phyloP scores from a whole-genome alignment of 2,888 invertebrate genomes.

The Ormia ochracea region DNA sequence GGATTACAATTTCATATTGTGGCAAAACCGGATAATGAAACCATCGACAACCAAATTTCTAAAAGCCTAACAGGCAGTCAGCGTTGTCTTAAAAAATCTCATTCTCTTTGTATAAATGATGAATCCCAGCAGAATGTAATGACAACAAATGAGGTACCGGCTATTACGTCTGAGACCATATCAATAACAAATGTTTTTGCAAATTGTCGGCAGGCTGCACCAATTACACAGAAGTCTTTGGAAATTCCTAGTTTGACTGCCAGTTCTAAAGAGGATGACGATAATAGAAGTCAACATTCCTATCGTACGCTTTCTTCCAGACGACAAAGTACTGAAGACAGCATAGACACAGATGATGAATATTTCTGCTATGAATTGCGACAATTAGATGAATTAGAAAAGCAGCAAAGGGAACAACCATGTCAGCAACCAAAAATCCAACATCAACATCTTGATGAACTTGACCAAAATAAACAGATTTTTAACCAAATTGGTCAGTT shows the following conservation, averaged over 20 bases:
- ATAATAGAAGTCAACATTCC: slow-evolving; percentile 90
- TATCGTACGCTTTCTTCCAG: slow-evolving; percentile 91
- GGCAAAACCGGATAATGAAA: neutral
- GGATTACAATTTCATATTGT: neutral
- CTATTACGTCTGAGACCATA: neutral
- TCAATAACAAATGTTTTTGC: neutral
- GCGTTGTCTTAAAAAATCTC: neutral
- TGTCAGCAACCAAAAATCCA: neutral
- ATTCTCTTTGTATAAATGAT: slow-evolving; percentile 18
- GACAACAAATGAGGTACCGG: neutral
- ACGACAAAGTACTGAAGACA: slow-evolving; percentile 93
- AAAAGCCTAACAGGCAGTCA: neutral
- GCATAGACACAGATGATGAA: slow-evolving; percentile 94
- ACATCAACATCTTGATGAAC: slow-evolving; percentile 23
- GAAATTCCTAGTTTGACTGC: slow-evolving; percentile 81
- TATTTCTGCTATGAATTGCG: slow-evolving; percentile 93
- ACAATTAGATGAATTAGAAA: slow-evolving; percentile 90
- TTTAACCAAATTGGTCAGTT: slow-evolving; percentile 78
- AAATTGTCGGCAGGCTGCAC: slow-evolving; percentile 66
- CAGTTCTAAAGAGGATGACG: slow-evolving; percentile 84
- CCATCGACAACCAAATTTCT: neutral
- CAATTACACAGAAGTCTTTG: slow-evolving; percentile 78
- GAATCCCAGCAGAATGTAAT: neutral
- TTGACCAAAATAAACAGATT: slow-evolving; percentile 64
- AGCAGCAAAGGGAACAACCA: slow-evolving; percentile 74